Conservation (phyloP, 2,888 invertebrate species). For the Furcula furcula region DNA sequence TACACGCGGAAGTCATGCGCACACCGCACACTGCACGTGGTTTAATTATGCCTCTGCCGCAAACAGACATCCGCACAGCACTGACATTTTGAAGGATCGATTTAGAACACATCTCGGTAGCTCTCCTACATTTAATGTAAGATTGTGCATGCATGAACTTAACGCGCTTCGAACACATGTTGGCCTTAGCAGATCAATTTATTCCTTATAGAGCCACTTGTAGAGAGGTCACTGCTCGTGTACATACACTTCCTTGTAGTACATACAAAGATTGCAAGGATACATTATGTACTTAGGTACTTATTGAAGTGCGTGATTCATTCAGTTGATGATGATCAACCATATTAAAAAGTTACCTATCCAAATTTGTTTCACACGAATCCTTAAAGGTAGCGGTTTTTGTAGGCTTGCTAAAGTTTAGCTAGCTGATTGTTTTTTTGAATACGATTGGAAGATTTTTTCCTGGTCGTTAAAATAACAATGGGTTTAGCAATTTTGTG, state of each 20-base stretch:
- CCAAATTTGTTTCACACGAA: no score
- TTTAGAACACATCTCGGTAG: constrained; percentile 44
- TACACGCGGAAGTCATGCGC: constrained; percentile 55
- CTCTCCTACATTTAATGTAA: constrained; percentile 20
- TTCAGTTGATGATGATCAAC: no score
- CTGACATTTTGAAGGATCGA: constrained; percentile 31
- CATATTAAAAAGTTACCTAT: no score
- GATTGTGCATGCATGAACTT: constrained; percentile 35
- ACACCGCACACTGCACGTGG: constrained; percentile 31
- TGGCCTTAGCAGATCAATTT: constrained; percentile 56
- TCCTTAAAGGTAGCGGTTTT: no score
- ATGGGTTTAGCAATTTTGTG: no score
- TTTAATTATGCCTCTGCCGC: constrained; percentile 37
- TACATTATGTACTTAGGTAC: not conserved
- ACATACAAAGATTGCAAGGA: not conserved
- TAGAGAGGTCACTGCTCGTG: constrained; percentile 46
- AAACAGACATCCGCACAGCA: constrained; percentile 7
- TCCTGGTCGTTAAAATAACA: no score
- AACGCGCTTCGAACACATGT: constrained; percentile 37
- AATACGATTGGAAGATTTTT: no score
- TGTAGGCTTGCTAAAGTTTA: no score
- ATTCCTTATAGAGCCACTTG: constrained; percentile 47
- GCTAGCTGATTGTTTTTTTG: no score
- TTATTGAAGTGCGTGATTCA: no score
- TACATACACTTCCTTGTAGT: constrained; percentile 41